Percentiles rank a stretch among this genome's conserved stretches.
phyloP scores from a whole-genome alignment of 2,888 invertebrate genomes.

The Coleophora deauratella region DNA sequence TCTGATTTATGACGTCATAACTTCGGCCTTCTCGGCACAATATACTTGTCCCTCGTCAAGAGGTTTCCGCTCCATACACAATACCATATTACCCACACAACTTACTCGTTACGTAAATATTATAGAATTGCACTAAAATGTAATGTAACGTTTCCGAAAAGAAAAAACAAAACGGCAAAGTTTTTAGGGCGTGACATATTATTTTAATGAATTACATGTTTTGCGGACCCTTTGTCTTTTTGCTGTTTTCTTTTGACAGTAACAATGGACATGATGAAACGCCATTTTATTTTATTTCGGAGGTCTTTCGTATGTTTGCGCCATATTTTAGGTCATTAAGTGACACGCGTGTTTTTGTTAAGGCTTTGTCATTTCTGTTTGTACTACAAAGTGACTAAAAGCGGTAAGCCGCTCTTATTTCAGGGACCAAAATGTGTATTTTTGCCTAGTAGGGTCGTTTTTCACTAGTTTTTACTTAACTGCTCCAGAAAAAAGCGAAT shows the following conservation, averaged over 20 bases:
- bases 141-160: neutral
- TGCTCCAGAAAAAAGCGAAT: too few species aligned
- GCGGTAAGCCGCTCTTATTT: too few species aligned
- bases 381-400: too few species aligned
- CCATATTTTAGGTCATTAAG: neutral
- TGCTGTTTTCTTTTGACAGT: conserved; percentile 2
- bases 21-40: too few species aligned
- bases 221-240: conserved; percentile 15
- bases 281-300: conserved; percentile 10
- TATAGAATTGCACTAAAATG: neutral
- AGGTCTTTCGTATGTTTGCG: conserved; percentile 4
- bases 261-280: conserved; percentile 13
- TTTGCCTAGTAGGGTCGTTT: too few species aligned
- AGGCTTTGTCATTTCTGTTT: too few species aligned
- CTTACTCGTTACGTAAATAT: neutral
- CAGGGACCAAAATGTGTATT: too few species aligned
- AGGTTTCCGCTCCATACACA: too few species aligned
- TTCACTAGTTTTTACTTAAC: too few species aligned
- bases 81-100: neutral
- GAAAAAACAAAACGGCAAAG: conserved; percentile 11
- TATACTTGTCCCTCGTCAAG: too few species aligned
- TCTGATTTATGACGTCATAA: too few species aligned
- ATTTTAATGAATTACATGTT: conserved; percentile 15
- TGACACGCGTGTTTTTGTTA: neutral
- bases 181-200: conserved; percentile 18